Conservation (phyloP, 2,888 invertebrate genomes). For the Eristalis arbustorum region DNA sequence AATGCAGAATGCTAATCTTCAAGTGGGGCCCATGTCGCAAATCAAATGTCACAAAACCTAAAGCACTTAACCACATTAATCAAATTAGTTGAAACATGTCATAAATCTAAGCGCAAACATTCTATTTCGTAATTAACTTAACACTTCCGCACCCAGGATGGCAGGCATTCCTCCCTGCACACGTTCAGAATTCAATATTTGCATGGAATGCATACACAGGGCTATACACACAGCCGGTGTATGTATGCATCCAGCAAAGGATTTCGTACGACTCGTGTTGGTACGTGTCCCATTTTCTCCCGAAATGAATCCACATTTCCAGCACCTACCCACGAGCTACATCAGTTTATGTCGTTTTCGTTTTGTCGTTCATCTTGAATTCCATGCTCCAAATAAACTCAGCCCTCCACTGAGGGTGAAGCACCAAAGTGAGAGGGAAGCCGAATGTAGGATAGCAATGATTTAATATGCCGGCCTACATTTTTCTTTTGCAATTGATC, state of each 20-base stretch:
- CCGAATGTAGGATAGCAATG: conserved; percentile 52
- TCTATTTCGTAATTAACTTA: conserved; percentile 46
- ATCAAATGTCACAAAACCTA: neutral
- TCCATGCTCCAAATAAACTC: conserved; percentile 56
- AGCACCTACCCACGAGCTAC: conserved; percentile 19
- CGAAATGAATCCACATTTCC: conserved; percentile 41
- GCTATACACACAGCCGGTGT: neutral
- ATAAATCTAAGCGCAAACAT: conserved; percentile 27
- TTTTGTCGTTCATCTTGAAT: conserved; percentile 42
- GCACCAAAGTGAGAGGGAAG: conserved; percentile 20
- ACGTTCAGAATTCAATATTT: conserved; percentile 27
- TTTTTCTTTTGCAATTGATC: conserved; percentile 40
- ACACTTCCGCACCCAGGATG: conserved; percentile 25
- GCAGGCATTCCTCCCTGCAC: neutral
- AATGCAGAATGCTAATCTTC: no score
- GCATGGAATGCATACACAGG: neutral
- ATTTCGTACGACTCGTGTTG: neutral
- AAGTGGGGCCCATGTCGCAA: neutral
- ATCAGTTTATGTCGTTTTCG: conserved; percentile 14
- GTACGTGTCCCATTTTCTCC: conserved; percentile 53
- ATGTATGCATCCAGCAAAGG: neutral
- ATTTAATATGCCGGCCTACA: conserved; percentile 61
- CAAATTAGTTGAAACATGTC: conserved; percentile 20
- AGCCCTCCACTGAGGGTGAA: neutral
- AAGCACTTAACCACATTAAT: neutral